Evolutionary conservation across 2,888 invertebrate genomes (phyloP).

Genomic region (Peribatodes rhomboidaria): DNA sequence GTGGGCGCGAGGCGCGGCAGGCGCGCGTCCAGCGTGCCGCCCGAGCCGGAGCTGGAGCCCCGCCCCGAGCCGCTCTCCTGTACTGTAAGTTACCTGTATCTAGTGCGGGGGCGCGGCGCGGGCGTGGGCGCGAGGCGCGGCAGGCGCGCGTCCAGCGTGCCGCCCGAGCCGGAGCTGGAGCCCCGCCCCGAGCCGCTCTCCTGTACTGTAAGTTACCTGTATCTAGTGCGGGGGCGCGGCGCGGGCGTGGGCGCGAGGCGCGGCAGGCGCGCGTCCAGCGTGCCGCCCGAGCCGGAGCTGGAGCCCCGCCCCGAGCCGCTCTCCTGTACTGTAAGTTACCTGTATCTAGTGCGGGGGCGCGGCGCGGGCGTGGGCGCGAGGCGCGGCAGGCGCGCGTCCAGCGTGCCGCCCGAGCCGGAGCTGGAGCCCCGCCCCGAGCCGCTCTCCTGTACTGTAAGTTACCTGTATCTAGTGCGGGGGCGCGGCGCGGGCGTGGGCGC

Average conservation of each 20-base stretch:
- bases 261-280: slow-evolving; percentile 69
- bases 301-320: slow-evolving; percentile 72
- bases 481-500: slow-evolving; percentile 72
- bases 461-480: no score
- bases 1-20: slow-evolving; percentile 73
- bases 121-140: slow-evolving; percentile 74
- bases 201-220: slow-evolving; percentile 60
- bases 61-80: slow-evolving; percentile 57
- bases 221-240: no score
- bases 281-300: slow-evolving; percentile 78
- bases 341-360: no score
- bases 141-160: slow-evolving; percentile 67
- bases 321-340: slow-evolving; percentile 51
- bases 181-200: slow-evolving; percentile 66
- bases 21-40: slow-evolving; percentile 67
- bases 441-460: not conserved
- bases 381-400: slow-evolving; percentile 70
- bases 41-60: slow-evolving; percentile 81
- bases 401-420: slow-evolving; percentile 76
- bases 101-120: no score
- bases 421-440: slow-evolving; percentile 77
- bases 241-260: slow-evolving; percentile 72
- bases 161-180: slow-evolving; percentile 80
- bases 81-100: slow-evolving; percentile 66
- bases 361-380: slow-evolving; percentile 72